Percentiles rank a stretch among this genome's conserved stretches.
phyloP scores from a whole-genome alignment of 1,140 invertebrate genomes.

The Zelostemma sp. region DNA sequence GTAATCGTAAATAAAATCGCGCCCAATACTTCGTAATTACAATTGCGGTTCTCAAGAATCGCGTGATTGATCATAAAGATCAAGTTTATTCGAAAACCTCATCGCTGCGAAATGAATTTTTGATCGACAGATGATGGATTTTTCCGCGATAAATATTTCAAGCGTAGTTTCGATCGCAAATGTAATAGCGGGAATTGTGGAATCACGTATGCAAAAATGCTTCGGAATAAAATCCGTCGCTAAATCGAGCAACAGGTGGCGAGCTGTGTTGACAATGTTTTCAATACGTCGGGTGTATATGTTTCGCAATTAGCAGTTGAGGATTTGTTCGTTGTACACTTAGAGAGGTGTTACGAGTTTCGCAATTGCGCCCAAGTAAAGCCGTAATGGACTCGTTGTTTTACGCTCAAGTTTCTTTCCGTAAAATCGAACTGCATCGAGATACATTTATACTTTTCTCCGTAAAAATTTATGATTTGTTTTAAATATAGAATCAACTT shows the following conservation, averaged over 20 bases:
- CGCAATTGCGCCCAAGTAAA: not conserved
- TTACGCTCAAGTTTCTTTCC: not conserved
- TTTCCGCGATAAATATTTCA: too few relatives aligned
- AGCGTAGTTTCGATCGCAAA: not conserved
- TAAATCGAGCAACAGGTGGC: constrained; percentile 66
- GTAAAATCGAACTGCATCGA: too few relatives aligned
- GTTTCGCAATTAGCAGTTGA: constrained; percentile 40
- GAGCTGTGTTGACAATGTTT: constrained; percentile 51
- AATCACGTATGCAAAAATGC: constrained; percentile 51
- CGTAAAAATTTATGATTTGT: too few relatives aligned
- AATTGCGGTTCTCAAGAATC: too few relatives aligned
- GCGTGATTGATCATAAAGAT: too few relatives aligned
- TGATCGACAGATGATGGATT: not conserved
- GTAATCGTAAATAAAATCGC: too few relatives aligned
- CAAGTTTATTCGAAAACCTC: too few relatives aligned
- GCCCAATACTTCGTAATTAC: too few relatives aligned
- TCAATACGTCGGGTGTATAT: constrained; percentile 42
- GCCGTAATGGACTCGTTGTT: not conserved
- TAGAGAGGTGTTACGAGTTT: not conserved
- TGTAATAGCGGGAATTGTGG: constrained; percentile 39
- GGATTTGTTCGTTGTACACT: constrained; percentile 36
- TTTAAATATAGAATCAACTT: too few relatives aligned
- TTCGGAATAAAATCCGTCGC: constrained; percentile 63
- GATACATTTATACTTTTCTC: too few relatives aligned
- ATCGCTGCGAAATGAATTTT: not conserved